Percentiles rank a stretch among this genome's conserved stretches.
Evolutionary conservation across 2,113 vertebrate genomes (phyloP).

Genomic region (Erinaceus europaeus): DNA sequence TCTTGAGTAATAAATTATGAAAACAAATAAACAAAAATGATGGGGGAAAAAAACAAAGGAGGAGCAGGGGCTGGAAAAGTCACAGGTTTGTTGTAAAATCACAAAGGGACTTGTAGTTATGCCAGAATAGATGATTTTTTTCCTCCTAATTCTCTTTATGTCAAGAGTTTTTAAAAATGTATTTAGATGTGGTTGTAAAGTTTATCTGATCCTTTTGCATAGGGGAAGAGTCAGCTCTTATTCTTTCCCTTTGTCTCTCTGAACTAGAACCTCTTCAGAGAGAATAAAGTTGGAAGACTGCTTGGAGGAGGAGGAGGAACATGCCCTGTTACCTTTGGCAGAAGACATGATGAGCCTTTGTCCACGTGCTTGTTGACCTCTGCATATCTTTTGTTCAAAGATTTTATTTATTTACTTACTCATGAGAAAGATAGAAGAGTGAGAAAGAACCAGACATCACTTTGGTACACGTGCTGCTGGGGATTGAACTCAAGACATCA

Average conservation of each 20-base stretch:
- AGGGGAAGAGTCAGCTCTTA: not conserved
- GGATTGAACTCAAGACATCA: too few relatives aligned
- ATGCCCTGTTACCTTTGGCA: not conserved
- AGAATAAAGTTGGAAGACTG: not conserved
- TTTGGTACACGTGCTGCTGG: too few relatives aligned
- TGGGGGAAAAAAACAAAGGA: not conserved
- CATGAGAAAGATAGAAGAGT: too few relatives aligned
- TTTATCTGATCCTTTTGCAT: not conserved
- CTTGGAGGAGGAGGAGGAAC: not conserved
- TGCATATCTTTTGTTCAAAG: too few relatives aligned
- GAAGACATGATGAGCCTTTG: too few relatives aligned
- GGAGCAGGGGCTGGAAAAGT: not conserved
- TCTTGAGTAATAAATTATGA: constrained; percentile 31
- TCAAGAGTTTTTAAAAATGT: not conserved
- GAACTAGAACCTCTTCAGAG: not conserved
- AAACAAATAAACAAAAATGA: not conserved
- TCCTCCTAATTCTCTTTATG: not conserved
- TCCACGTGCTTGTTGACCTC: too few relatives aligned
- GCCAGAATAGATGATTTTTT: not conserved
- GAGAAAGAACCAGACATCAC: too few relatives aligned
- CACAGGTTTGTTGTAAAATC: not conserved
- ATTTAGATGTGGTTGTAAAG: not conserved
- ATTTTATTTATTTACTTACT: too few relatives aligned
- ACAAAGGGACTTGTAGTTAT: not conserved
- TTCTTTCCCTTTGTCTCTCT: not conserved